Conservation (phyloP, 2,888 invertebrate genomes). For the Caenorhabditis auriculariae region DNA sequence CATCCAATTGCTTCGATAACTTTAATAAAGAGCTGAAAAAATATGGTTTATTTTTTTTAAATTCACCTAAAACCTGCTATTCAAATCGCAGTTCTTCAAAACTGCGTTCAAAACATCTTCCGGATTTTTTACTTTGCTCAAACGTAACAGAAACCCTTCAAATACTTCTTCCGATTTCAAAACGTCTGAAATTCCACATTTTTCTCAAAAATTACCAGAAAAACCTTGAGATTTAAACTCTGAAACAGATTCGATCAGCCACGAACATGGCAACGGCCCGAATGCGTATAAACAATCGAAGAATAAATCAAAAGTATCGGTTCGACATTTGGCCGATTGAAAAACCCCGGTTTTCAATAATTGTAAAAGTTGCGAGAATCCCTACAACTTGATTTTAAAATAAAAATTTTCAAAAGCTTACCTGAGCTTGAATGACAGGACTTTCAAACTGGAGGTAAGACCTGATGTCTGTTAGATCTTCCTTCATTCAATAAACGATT, state of each 20-base stretch:
- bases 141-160: background rate
- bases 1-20: no score
- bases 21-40: no score
- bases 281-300: slow-evolving; percentile 11
- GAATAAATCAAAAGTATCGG: background rate
- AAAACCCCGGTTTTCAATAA: background rate
- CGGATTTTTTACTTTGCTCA: background rate
- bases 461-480: no score
- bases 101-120: background rate
- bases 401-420: background rate
- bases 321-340: background rate
- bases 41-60: no score
- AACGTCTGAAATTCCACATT: background rate
- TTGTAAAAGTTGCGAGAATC: background rate
- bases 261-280: background rate
- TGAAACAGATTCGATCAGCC: slow-evolving; percentile 3
- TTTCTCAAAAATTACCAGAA: background rate
- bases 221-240: background rate
- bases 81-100: no score
- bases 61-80: no score
- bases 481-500: no score
- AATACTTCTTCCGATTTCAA: background rate
- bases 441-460: no score
- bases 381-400: background rate
- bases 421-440: slow-evolving; percentile 3